Evolutionary conservation across 2,113 vertebrate genomes (phyloP), one percentile per base, ranked within the genome.

Genomic region (Xenopus laevis): DNA sequence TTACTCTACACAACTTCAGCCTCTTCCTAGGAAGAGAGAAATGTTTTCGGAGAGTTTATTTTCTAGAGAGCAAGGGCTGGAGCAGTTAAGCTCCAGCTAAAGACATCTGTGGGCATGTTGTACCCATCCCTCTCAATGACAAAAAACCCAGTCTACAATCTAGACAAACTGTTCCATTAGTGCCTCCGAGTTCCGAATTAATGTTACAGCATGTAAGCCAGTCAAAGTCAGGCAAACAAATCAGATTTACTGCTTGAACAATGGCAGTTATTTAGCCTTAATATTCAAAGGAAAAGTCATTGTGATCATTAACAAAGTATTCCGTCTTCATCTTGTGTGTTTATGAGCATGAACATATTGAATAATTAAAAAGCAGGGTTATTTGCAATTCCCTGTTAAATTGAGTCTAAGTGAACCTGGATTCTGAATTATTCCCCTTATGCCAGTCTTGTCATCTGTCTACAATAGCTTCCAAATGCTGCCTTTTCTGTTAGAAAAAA

Each of bases 351-450:
- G 71, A 64, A 44, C 71, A 72, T 72, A 65, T 72, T 72, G 47
- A 53, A 65, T 65, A 72, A 65, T 72, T 72, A 72, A 72, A 33
- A 64, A 17, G 9, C 20, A 23, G 13, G 20, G 45, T 71, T 30
- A 71, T 71, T 71, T 52, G 20, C 57, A 46, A 50, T 50, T 62
- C 58, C 50, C 44, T 71, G 58, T 60, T 60, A 60, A 62, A 71
- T 71, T 44, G 68, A 46, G 55, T 71, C 27, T 71, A 33, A 50
- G 63, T 71, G 70, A 71, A 71, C 46, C 70, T 71, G 70, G 59
- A 71, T 62, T 15, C 10, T 59, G 9, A 71, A 71, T 60, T 45
- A 59, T 71, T 62, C 44, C 59, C 70, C 62, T 62, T 62, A 71
- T 71, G 46, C 59, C 46, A 33, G 33, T 33, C 18, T 59, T 52